Evolutionary conservation across 2,113 vertebrate genomes (phyloP), one percentile per base, ranked within the genome.

Genomic region (Odocoileus virginianus): DNA sequence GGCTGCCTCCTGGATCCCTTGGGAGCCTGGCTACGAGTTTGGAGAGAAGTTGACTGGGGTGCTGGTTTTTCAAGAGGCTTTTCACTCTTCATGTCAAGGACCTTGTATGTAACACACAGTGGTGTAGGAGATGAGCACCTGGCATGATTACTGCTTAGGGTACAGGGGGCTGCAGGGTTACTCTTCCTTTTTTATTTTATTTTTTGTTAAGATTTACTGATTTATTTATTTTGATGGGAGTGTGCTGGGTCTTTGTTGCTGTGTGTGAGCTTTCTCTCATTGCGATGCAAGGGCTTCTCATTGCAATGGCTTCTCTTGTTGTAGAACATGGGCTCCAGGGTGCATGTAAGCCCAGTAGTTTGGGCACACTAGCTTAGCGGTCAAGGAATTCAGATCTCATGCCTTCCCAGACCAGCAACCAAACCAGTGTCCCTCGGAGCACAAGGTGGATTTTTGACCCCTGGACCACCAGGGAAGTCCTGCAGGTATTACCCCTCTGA

Each of bases 261-360:
- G 71, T 76, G 40, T 0, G 0, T 15, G 40, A 23, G 71, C 71
- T 27, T 27, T 43, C 40, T 76, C 40, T 43, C 3, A 0, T 27
- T 71, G 67, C 0, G 5, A 71, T 12, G n/a, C 5, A 0, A 36
- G 67, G 5, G n/a, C n/a, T 25, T 76, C 12, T 0, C 36, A 15
- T 43, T 43, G 40, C 23, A 14, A 12, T 7, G 71, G 40, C 71
- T 76, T 76, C 12, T 76, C 71, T 43, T 43, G 36, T 21, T 43
- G 71, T 12, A 0, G 40, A 76, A 6, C 11, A 43, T 43, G 40
- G 12, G 71, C 23, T 27, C 40, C 7, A 43, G 71, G 71, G 71
- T 40, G 11, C 40, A 0, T 27, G 11, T 76, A 43, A 76, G 23
- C 40, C 40, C 71, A 25, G 12, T 27, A 40, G 23, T 27, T 25